Conservation (phyloP, 2,888 invertebrate genomes). For the Dryocosmus kuriphilus region DNA sequence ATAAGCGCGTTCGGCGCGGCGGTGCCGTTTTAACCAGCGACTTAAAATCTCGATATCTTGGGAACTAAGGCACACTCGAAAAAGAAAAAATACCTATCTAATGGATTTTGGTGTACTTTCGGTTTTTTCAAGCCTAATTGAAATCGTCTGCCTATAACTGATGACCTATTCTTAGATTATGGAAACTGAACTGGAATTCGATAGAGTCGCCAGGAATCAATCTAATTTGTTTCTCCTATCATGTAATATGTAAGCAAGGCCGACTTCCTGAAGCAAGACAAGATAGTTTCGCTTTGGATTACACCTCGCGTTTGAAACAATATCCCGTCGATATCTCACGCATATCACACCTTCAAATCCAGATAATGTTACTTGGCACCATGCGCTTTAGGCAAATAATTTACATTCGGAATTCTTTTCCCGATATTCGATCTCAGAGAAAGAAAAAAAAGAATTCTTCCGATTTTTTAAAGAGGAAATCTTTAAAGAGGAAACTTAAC, state of each 20-base stretch:
- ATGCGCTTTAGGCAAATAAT: background rate
- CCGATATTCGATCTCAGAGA: background rate
- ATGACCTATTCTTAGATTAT: background rate
- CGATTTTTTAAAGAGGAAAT: too few species aligned
- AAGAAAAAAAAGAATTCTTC: background rate
- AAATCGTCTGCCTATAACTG: background rate
- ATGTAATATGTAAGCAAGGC: constrained; percentile 58
- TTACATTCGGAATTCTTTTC: background rate
- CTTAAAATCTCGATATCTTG: too few species aligned
- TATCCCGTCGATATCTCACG: constrained; percentile 62
- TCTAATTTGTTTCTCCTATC: background rate
- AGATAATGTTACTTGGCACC: constrained; percentile 16
- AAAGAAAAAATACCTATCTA: too few species aligned
- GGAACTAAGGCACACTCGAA: too few species aligned
- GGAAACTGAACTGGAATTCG: background rate
- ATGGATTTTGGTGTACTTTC: too few species aligned
- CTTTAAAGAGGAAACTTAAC: too few species aligned
- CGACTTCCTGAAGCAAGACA: constrained; percentile 58
- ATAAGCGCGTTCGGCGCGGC: too few species aligned
- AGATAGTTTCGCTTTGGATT: constrained; percentile 63
- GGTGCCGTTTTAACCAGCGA: too few species aligned
- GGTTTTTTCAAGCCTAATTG: background rate
- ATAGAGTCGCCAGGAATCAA: constrained; percentile 8
- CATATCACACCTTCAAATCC: background rate
- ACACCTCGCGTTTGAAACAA: constrained; percentile 66